A percentile compares a stretch with the other conserved stretches of the same genome.
phyloP scores from a whole-genome alignment of 2,797 vertebrate species.

The Sparidentex hasta region DNA sequence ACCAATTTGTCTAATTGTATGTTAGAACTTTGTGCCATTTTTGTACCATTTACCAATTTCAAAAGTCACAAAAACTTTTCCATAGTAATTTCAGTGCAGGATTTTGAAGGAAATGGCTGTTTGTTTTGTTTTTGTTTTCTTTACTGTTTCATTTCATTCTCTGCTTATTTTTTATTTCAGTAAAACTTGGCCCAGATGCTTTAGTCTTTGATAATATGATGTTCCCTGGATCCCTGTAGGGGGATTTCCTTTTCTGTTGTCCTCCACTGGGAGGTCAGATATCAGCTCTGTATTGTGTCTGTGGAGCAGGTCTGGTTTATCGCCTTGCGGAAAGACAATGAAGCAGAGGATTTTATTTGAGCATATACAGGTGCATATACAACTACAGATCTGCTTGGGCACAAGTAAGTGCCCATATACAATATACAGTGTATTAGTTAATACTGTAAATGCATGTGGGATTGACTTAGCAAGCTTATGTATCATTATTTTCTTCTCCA shows the following conservation, averaged over 20 bases:
- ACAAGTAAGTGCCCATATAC: background rate
- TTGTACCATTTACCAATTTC: background rate
- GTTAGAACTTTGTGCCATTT: background rate
- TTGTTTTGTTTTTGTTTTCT: background rate
- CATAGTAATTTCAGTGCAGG: background rate
- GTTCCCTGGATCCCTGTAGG: background rate
- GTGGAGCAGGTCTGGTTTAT: background rate
- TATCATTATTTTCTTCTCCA: background rate
- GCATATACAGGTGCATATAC: background rate
- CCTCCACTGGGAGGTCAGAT: constrained; percentile 21
- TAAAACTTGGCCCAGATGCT: background rate
- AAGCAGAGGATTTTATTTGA: background rate
- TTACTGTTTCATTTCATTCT: background rate
- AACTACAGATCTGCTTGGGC: background rate
- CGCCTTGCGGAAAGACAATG: background rate
- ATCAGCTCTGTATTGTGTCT: background rate
- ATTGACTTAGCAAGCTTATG: background rate
- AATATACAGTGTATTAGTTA: background rate
- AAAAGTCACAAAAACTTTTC: constrained; percentile 3
- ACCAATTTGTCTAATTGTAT: background rate
- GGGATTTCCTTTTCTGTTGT: constrained; percentile 10
- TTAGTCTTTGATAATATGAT: constrained; percentile 11
- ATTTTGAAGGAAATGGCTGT: background rate
- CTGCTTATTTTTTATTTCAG: background rate
- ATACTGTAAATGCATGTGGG: background rate